Evolutionary conservation across 2,797 vertebrate species (phyloP).

Genomic region (Poecilia gillii): DNA sequence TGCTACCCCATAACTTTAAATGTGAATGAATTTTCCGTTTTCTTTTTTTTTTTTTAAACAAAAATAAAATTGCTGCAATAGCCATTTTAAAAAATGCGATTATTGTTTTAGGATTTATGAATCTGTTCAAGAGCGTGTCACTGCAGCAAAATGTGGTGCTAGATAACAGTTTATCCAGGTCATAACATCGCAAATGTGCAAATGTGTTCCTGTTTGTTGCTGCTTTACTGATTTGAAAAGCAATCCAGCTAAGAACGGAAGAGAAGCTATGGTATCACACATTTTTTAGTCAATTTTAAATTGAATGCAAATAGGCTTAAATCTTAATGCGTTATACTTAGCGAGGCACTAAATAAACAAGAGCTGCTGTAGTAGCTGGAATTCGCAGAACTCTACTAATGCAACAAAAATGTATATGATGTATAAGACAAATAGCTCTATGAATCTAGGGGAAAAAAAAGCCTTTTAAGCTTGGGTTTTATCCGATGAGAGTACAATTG

Average conservation of each 20-base stretch:
- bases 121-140: background rate
- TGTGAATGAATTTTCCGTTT: slow-evolving; percentile 4
- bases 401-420: slow-evolving; percentile 1
- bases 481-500: slow-evolving; percentile 13
- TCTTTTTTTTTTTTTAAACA: no score
- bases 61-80: background rate
- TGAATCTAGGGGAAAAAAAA: background rate
- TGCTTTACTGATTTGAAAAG: background rate
- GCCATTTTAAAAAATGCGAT: background rate
- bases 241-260: background rate
- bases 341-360: background rate
- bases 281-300: slow-evolving; percentile 2
- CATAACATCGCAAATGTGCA: background rate
- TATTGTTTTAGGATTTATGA: background rate
- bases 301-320: background rate
- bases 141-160: background rate
- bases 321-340: background rate
- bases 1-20: slow-evolving; percentile 7
- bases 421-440: slow-evolving; percentile 6
- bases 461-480: background rate
- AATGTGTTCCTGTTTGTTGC: background rate
- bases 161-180: slow-evolving; percentile 3
- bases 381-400: slow-evolving; percentile 4
- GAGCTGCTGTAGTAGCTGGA: no score
- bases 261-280: background rate